Evolutionary conservation across 2,888 invertebrate species (phyloP), one percentile per base, ranked within the genome.

Genomic region (Tachina lurida): DNA sequence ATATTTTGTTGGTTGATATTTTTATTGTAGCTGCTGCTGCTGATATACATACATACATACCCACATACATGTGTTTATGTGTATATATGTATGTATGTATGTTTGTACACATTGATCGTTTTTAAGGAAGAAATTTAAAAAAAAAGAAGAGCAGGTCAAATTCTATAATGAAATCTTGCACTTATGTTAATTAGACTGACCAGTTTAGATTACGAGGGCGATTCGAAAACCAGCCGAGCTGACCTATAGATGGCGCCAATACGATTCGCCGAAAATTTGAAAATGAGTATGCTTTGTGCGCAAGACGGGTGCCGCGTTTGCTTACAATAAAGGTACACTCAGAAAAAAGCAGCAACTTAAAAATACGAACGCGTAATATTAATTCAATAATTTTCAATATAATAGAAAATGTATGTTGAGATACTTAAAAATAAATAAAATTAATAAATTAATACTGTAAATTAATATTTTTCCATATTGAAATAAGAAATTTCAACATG

Each of bases 121-220:
- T 76, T 84, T 80, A 58, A 71, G 71, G 47, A 84, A 47, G 71
- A 75, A 79, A 71, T 63, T 43, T 58, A 8, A 41, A 41, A 73
- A 79, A 71, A 74, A 76, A 71, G 76, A 76, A 71, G 76, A 84
- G 71, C 84, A 71, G 81, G 71, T 81, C 81, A 81, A 76, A 65
- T 67, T 45, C 39, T 73, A 56, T 73, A 79, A 83, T 83, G 54
- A 83, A 78, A 60, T 74, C 67, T 52, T 83, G 77, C 67, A 67
- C 78, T 73, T 78, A 78, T 78, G 67, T 62, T 78, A 83, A 83
- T 68, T 62, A 41, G 65, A 13, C 39, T 73, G 73, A 54, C 77
- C 77, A 68, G 56, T 70, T 76, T 3, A 54, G 41, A 54, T 52
- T 70, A 7, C 31, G 31, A 31, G 31, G 31, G 31, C 31, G 31